Evolutionary conservation across 1,140 invertebrate species (phyloP), one percentile per base, ranked within the genome.

Genomic region (Solen grandis): DNA sequence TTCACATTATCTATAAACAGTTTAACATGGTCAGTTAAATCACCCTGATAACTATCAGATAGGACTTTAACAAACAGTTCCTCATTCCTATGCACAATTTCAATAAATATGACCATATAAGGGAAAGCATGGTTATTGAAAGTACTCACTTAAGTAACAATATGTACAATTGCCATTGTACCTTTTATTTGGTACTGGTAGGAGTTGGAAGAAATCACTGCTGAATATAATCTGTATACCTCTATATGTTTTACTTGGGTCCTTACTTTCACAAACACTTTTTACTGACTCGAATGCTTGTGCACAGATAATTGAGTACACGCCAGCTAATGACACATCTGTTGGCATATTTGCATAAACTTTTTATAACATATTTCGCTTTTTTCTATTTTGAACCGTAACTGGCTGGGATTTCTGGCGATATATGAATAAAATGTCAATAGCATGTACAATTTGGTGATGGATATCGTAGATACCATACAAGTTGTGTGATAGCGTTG

Each of bases 151-250:
- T 60, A 16, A 31, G 57, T 31, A 60, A 60, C 57, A 60, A 60
- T 60, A 60, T 25, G 27, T 29, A 60, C 59, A 36, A 69, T 69
- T 46, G 52, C 52, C 66, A 69, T 54, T 54, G 22, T 69, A 69
- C 41, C 38, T 46, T 50, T 29, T 13, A 54, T 69, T 69, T 27
- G 66, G 38, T 27, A 69, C 38, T 33, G 66, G 66, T 46, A 46
- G 41, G 4, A 69, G 50, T 46, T 69, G 66, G 29, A 10, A 69
- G 52, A 69, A 69, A 31, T 69, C 66, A 4, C 66, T 46, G 52
- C 66, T 50, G 2, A 66, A 66, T 38, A 66, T 66, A 3, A 66
- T 25, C 29, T 66, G 63, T 3, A 66, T 35, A 25, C 22, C 31
- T n/a, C n/a, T n/a, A n/a, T n/a, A n/a, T n/a, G n/a, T n/a, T n/a